phyloP scores from a whole-genome alignment of 2,113 vertebrate genomes.

The Rhombomys opimus region DNA sequence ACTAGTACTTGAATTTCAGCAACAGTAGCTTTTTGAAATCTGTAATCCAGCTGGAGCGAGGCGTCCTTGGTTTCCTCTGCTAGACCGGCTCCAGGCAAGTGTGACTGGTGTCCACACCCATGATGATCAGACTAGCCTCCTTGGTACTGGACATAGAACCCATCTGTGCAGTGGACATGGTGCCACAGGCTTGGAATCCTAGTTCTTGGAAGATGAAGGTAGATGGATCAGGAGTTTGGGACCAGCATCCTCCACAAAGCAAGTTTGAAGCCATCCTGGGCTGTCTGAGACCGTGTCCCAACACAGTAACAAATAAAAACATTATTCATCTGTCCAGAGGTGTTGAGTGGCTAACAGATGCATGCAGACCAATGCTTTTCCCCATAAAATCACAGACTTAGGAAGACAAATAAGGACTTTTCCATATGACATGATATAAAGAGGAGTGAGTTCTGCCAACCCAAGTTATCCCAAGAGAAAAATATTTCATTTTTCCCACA shows the following conservation, averaged over 20 bases:
- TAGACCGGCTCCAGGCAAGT: not conserved
- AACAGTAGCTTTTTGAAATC: not conserved
- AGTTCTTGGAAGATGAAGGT: not conserved
- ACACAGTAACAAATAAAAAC: not conserved
- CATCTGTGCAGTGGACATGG: not conserved
- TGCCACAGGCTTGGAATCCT: not conserved
- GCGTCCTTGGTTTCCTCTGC: not conserved
- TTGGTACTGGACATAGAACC: not conserved
- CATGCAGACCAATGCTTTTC: not conserved
- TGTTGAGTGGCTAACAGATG: not conserved
- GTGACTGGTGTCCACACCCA: not conserved
- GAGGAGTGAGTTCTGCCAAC: not conserved
- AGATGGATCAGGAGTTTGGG: not conserved
- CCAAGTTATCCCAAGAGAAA: not conserved
- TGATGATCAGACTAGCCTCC: not conserved
- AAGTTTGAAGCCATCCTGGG: not conserved
- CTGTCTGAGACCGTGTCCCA: not conserved
- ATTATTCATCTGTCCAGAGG: not conserved
- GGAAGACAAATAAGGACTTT: not conserved
- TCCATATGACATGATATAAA: not conserved
- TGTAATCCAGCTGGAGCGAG: not conserved
- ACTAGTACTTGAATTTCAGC: constrained; percentile 29
- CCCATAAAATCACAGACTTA: not conserved
- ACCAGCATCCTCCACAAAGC: not conserved
- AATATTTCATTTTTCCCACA: not conserved